phyloP scores from a whole-genome alignment of 1,140 invertebrate genomes.

The Zeugodacus cucurbitae region DNA sequence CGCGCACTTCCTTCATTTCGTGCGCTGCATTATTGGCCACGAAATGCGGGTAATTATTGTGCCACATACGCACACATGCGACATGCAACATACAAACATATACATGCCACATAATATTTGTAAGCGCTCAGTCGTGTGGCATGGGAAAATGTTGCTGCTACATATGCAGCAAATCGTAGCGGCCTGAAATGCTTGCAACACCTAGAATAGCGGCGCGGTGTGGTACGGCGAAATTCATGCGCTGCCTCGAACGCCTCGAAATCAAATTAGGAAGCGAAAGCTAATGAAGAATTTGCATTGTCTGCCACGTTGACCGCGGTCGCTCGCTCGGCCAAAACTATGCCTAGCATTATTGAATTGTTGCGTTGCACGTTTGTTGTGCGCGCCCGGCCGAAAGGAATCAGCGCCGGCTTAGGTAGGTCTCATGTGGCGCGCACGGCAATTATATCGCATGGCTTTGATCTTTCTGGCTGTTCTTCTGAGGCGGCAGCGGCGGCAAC shows the following conservation, averaged over 20 bases:
- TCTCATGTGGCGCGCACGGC: constrained; percentile 29
- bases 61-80: background rate
- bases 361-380: constrained; percentile 35
- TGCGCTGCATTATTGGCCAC: background rate
- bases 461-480: background rate
- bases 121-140: background rate
- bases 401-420: background rate
- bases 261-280: constrained; percentile 41
- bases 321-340: background rate
- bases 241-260: constrained; percentile 15
- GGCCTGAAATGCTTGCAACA: background rate
- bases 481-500: background rate
- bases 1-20: background rate
- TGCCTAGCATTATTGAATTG: constrained; percentile 36
- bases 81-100: background rate
- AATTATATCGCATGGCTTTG: constrained; percentile 42
- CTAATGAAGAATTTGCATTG: constrained; percentile 43
- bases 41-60: constrained; percentile 17
- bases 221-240: background rate
- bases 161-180: background rate
- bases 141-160: background rate
- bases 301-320: background rate
- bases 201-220: background rate
- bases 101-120: background rate
- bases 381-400: background rate